Percentiles rank a stretch among this genome's conserved stretches.
Evolutionary conservation across 2,113 vertebrate species (phyloP).

Genomic region (Actenoides lindsayi): DNA sequence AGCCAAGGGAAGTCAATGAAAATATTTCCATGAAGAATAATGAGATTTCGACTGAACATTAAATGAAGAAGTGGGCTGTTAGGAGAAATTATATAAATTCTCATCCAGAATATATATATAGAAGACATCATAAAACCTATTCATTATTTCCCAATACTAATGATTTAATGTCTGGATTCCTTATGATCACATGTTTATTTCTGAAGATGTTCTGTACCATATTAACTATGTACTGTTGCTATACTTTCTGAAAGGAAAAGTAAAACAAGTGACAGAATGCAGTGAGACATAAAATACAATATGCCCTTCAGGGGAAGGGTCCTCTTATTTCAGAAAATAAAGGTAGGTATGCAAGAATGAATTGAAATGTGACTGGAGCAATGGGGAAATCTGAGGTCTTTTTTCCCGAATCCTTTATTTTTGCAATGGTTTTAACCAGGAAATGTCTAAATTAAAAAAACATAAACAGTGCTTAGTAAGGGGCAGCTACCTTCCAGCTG

Average conservation of each 20-base stretch:
- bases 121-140: background rate
- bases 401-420: background rate
- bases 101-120: background rate
- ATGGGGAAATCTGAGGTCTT: background rate
- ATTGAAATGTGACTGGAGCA: background rate
- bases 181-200: background rate
- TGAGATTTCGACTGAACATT: background rate
- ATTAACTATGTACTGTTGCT: background rate
- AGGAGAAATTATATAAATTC: background rate
- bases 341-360: background rate
- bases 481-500: background rate
- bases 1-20: background rate
- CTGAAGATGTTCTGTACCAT: background rate
- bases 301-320: rapidly evolving
- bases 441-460: background rate
- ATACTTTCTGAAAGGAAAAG: background rate
- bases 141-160: background rate
- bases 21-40: background rate
- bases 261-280: background rate
- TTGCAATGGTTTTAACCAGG: background rate
- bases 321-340: background rate
- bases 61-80: background rate
- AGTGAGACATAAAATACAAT: background rate
- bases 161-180: background rate
- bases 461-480: background rate